Evolutionary conservation across 2,113 vertebrate species (phyloP).

Genomic region (Cyphomyrus discorhynchus): DNA sequence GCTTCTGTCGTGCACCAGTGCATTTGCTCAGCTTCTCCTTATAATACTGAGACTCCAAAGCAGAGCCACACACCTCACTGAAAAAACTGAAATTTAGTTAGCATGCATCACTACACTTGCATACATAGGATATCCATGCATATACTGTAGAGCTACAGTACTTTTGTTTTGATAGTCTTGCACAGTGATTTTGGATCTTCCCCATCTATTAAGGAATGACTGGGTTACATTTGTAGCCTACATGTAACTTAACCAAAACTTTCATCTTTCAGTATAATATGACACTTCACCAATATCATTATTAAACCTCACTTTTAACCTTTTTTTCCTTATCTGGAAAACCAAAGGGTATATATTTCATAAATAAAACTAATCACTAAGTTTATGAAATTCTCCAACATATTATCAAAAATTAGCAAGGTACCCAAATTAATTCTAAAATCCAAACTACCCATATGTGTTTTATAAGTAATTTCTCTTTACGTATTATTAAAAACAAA

Average conservation of each 20-base stretch:
- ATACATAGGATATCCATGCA: too few relatives aligned
- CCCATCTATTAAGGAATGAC: neutral
- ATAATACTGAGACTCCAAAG: neutral
- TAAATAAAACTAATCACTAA: neutral
- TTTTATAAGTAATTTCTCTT: neutral
- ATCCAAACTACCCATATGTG: neutral
- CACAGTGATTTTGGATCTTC: neutral
- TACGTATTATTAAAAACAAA: neutral
- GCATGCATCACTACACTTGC: neutral
- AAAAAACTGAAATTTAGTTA: neutral
- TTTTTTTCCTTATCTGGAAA: too few relatives aligned
- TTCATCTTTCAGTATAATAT: neutral
- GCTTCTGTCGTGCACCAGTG: neutral
- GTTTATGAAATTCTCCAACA: neutral
- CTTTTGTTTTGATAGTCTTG: neutral
- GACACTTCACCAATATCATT: neutral
- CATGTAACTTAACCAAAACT: neutral
- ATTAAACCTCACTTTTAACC: neutral
- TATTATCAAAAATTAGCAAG: neutral
- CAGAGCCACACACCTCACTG: neutral
- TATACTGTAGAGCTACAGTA: too few relatives aligned
- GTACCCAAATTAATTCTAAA: neutral
- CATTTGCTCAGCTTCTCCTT: neutral
- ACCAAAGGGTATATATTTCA: neutral
- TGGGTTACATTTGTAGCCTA: neutral